A percentile compares a stretch with the other conserved stretches of the same genome.
Evolutionary conservation across 1,140 invertebrate genomes (phyloP).

Genomic region (Melanaphis sacchari): DNA sequence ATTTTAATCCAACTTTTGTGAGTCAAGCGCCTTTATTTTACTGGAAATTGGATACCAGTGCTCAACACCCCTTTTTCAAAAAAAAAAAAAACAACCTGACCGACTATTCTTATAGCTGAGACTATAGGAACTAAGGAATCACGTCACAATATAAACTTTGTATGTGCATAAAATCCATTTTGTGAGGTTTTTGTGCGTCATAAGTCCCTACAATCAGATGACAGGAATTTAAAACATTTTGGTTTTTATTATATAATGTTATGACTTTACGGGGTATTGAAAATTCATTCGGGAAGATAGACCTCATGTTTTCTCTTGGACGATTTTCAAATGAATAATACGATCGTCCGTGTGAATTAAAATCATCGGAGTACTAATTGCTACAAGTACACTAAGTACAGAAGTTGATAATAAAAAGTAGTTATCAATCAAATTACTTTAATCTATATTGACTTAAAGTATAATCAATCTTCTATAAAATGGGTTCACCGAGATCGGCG

Average conservation of each 20-base stretch:
- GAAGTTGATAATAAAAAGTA: neutral
- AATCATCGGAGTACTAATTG: neutral
- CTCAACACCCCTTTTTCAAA: neutral
- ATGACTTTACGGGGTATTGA: neutral
- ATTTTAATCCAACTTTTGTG: neutral
- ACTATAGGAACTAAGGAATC: neutral
- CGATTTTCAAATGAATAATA: neutral
- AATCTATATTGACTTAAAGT: neutral
- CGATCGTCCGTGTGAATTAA: neutral
- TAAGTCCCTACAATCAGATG: neutral
- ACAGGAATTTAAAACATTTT: neutral
- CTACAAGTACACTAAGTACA: neutral
- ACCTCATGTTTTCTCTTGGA: neutral
- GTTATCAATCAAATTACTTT: neutral
- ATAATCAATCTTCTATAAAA: neutral
- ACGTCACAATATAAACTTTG: neutral
- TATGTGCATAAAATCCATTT: neutral
- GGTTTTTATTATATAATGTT: too few relatives aligned
- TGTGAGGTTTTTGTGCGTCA: neutral
- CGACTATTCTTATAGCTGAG: neutral
- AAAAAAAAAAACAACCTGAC: neutral
- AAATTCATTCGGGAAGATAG: neutral
- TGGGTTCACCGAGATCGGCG: neutral
- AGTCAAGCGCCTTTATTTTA: neutral
- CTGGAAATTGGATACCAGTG: neutral